A percentile compares a stretch with the other conserved stretches of the same genome.
Evolutionary conservation across 2,888 invertebrate genomes (phyloP).

Genomic region (Ecdyonurus torrentis): DNA sequence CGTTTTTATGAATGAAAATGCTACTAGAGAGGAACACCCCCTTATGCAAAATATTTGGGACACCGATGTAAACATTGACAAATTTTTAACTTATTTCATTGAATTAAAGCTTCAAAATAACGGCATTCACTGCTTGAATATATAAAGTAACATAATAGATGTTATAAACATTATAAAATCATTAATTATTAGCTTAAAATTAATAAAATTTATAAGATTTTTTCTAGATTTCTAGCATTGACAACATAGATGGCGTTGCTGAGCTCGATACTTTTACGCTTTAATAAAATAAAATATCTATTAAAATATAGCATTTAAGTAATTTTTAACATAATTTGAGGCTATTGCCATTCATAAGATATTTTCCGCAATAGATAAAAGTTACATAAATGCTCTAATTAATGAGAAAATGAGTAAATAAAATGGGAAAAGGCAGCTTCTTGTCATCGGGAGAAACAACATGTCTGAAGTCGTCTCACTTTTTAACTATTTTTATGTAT

Average conservation of each 20-base stretch:
- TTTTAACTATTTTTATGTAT: constrained; percentile 18
- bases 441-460: constrained; percentile 32
- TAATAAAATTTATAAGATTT: constrained; percentile 6
- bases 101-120: background rate
- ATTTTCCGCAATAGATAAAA: background rate
- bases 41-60: background rate
- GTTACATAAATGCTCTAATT: background rate
- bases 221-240: constrained; percentile 42
- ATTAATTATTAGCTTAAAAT: background rate
- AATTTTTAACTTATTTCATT: constrained; percentile 1
- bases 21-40: background rate
- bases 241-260: constrained; percentile 66
- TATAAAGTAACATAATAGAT: background rate
- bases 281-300: background rate
- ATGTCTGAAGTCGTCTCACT: constrained; percentile 37
- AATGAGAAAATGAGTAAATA: background rate
- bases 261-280: background rate
- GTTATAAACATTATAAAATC: background rate
- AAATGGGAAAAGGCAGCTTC: constrained; percentile 8
- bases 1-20: background rate
- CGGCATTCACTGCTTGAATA: background rate
- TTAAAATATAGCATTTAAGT: background rate
- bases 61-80: constrained; percentile 10
- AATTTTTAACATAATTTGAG: background rate
- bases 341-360: background rate